These are phyloP conservation scores for Melanchra persicariae DNA, from an alignment of 2,888 invertebrate genomes.

Conservation along the genomic window DNA sequence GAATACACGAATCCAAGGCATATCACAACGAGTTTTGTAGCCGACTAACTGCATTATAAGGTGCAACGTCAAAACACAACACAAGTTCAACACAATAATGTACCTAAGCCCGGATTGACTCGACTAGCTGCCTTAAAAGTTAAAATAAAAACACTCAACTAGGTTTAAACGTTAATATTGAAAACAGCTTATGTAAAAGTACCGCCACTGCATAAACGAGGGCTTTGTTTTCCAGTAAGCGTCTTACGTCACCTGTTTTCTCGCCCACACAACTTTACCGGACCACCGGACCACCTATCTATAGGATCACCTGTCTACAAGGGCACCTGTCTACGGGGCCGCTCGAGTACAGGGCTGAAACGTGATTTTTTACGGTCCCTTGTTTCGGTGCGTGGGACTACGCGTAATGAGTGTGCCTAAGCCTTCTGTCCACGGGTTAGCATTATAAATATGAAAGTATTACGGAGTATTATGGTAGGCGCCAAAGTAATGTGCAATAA, in stretches of 20 bases:
- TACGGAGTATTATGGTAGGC: background rate
- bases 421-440: conserved; percentile 14
- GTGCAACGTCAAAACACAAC: too few relatives aligned
- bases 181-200: background rate
- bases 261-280: conserved; percentile 43
- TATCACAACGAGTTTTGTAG: too few relatives aligned
- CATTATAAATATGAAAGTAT: conserved; percentile 8
- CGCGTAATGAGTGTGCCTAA: conserved; percentile 11
- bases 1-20: too few relatives aligned
- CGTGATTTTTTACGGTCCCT: conserved; percentile 28
- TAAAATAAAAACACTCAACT: background rate
- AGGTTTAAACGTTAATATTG: conserved; percentile 15
- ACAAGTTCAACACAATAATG: too few relatives aligned
- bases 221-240: conserved; percentile 22
- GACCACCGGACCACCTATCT: background rate
- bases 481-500: too few relatives aligned
- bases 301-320: background rate
- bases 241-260: conserved; percentile 18
- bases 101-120: too few relatives aligned
- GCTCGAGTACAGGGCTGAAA: conserved; percentile 21
- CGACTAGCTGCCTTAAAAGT: background rate
- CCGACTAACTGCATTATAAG: too few relatives aligned
- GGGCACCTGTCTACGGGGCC: background rate
- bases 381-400: conserved; percentile 27
- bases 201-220: conserved; percentile 21